These are phyloP conservation scores for Desmodus rotundus DNA, from an alignment of 2,113 vertebrate genomes.

Conservation along the genomic window DNA sequence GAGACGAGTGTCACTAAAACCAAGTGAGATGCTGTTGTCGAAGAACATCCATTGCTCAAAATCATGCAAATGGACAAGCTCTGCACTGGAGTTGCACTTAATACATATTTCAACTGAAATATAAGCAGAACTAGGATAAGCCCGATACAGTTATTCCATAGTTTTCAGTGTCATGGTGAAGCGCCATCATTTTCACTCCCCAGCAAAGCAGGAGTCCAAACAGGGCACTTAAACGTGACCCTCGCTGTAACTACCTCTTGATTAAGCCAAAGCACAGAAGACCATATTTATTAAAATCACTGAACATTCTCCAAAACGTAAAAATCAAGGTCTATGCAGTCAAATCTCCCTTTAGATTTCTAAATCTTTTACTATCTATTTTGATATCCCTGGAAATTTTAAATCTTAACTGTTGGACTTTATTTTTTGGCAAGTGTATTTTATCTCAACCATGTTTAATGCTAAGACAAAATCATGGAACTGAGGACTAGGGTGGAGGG, in stretches of 20 bases:
- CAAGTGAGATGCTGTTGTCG: neutral
- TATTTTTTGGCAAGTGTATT: slow-evolving; percentile 22
- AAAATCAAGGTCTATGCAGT: slow-evolving; percentile 3
- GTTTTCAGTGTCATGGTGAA: neutral
- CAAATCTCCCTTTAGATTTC: neutral
- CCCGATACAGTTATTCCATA: neutral
- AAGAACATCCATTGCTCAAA: neutral
- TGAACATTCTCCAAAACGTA: neutral
- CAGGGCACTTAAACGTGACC: neutral
- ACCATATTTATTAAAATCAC: neutral
- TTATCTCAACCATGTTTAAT: slow-evolving; percentile 1
- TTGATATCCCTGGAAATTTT: neutral
- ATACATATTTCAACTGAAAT: neutral
- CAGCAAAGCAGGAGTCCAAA: slow-evolving; percentile 2
- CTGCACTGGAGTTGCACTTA: neutral
- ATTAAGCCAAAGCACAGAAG: neutral
- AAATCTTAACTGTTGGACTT: neutral
- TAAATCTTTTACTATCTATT: neutral
- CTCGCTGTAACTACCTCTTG: neutral
- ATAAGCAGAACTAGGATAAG: neutral
- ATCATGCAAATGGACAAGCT: neutral
- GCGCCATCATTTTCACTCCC: neutral
- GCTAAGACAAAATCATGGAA: neutral
- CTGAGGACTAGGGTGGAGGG: too few species aligned
- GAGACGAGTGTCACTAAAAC: neutral